These are phyloP conservation scores for Empidonax traillii DNA, from an alignment of 2,113 vertebrate genomes.

Conservation along the genomic window DNA sequence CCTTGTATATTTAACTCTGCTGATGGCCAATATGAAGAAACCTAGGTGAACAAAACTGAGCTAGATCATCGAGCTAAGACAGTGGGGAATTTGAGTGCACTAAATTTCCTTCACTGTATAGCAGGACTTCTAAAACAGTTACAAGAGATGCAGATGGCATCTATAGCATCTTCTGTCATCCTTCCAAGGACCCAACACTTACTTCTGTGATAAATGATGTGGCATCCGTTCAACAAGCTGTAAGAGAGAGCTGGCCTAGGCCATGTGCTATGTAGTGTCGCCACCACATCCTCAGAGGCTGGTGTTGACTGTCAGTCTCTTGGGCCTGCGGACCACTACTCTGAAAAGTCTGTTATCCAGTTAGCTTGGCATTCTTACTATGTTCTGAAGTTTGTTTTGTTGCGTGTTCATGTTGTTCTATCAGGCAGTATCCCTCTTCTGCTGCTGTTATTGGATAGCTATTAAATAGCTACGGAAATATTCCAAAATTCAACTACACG, in stretches of 20 bases:
- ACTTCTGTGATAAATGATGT: constrained; percentile 29
- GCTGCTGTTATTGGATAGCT: background rate
- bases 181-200: constrained; percentile 50
- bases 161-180: constrained; percentile 1
- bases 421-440: constrained; percentile 65
- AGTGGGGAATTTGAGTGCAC: constrained; percentile 26
- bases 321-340: constrained; percentile 27
- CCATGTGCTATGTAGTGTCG: constrained; percentile 1
- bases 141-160: background rate
- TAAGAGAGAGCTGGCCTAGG: constrained; percentile 57
- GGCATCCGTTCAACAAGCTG: constrained; percentile 63
- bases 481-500: background rate
- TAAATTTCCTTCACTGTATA: constrained; percentile 49
- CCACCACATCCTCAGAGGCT: constrained; percentile 55
- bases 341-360: constrained; percentile 20
- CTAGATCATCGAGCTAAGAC: background rate
- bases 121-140: constrained; percentile 21
- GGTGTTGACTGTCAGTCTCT: constrained; percentile 6
- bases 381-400: constrained; percentile 64
- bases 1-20: constrained; percentile 66
- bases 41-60: background rate
- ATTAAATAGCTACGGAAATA: background rate
- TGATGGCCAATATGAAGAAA: constrained; percentile 62
- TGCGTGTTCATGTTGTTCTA: constrained; percentile 48
- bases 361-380: constrained; percentile 54